These are phyloP conservation scores for Percopsis omiscomaycus DNA, from an alignment of 2,797 vertebrate species.

Conservation along the genomic window DNA sequence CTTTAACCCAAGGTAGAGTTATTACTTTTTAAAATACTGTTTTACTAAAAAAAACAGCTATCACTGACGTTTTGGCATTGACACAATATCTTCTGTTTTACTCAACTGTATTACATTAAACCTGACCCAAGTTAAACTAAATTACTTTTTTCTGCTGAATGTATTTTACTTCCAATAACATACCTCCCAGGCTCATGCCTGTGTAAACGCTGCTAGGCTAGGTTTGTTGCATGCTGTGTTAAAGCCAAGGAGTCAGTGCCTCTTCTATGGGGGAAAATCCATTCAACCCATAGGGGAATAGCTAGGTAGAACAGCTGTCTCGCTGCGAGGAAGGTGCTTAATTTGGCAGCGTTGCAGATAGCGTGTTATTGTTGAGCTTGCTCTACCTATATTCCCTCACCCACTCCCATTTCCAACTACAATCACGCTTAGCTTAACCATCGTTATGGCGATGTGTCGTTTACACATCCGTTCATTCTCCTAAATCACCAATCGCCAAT, in stretches of 20 bases:
- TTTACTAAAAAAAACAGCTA: not conserved
- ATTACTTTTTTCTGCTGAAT: slow-evolving; percentile 40
- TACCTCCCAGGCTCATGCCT: slow-evolving; percentile 67
- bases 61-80: too few species aligned
- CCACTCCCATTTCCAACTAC: slow-evolving; percentile 34
- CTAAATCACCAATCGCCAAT: slow-evolving; percentile 39
- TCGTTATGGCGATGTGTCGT: slow-evolving; percentile 46
- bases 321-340: slow-evolving; percentile 57
- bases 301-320: slow-evolving; percentile 71
- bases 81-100: too few species aligned
- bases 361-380: slow-evolving; percentile 71
- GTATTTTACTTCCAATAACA: slow-evolving; percentile 54
- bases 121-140: slow-evolving; percentile 34
- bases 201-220: slow-evolving; percentile 72
- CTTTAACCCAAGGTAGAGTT: not conserved
- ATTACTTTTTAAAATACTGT: not conserved
- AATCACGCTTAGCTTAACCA: slow-evolving; percentile 52
- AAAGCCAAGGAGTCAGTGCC: slow-evolving; percentile 69
- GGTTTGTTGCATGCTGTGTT: slow-evolving; percentile 61
- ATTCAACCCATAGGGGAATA: slow-evolving; percentile 76
- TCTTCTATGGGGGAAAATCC: slow-evolving; percentile 74
- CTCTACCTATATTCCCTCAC: slow-evolving; percentile 48
- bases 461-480: slow-evolving; percentile 38
- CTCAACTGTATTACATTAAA: slow-evolving; percentile 39
- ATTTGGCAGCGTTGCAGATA: slow-evolving; percentile 74